Base-by-base conservation (phyloP, 2,888 invertebrate genomes). In the Craniophora ligustri region DNA sequence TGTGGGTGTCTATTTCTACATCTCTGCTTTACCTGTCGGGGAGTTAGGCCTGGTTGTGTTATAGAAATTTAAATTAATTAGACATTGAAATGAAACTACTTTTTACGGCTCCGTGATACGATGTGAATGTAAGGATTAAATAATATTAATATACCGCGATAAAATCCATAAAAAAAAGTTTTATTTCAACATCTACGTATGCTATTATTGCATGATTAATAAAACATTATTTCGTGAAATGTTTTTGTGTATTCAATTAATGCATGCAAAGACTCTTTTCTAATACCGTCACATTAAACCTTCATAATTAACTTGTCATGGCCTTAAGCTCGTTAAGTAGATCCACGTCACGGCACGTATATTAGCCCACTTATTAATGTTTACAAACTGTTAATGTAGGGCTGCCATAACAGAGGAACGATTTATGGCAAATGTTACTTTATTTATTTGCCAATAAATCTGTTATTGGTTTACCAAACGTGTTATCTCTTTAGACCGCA, bases 301-400 rank as follows among this genome's bases (percentile, higher is more conserved):
- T 45, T 31, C 36, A 11, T 38, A 18, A 26, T 26, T 26, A n/a
- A 26, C 18, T 44, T 19, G 53, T 34, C 47, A 41, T 45, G 30
- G 36, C 19, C 48, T 51, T 53, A 53, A 65, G 40, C 60, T 64
- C 45, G 48, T 51, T 67, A 51, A 53, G 39, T 36, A 38, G 21
- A n/a, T 15, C 32, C 21, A 19, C 42, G 47, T 60, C 49, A 54
- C 55, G 51, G 23, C 38, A 51, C 34, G 23, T 42, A 11, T 65
- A 66, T 50, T 36, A 48, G 42, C 5, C 19, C 34, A 46, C 44
- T 60, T 58, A 56, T 42, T 49, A 49, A 19, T 66, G 64, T 59
- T 64, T 59, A 46, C 26, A 28, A 23, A 40, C 56, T 36, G 41
- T 28, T 40, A 23, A 44, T 11, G 14, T 34, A 63, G 60, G 47